phyloP scores from a whole-genome alignment of 2,113 vertebrate genomes.

The Diphyllodes magnificus region DNA sequence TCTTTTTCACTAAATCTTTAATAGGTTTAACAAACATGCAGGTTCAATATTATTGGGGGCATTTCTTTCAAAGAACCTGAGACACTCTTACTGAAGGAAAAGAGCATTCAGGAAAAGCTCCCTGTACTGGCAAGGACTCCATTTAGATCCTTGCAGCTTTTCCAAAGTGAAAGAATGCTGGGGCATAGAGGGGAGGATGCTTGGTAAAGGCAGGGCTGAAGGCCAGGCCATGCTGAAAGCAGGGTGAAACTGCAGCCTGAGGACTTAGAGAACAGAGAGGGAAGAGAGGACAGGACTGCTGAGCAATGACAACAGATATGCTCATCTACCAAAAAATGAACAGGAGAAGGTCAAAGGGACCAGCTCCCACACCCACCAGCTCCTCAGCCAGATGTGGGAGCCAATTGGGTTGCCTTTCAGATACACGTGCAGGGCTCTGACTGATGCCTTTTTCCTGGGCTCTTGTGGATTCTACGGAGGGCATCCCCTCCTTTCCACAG shows the following conservation, averaged over 20 bases:
- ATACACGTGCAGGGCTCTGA: accelerated
- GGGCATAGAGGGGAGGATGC: neutral
- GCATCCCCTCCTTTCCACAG: no score
- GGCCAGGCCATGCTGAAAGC: neutral
- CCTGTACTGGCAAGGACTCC: neutral
- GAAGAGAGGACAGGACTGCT: neutral
- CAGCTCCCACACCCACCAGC: neutral
- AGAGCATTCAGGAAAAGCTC: neutral
- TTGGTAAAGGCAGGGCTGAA: neutral
- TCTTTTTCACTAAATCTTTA: neutral
- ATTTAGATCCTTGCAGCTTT: neutral
- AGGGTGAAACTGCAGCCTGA: neutral
- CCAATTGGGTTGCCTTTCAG: neutral
- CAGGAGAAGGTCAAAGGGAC: neutral
- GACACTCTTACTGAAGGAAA: neutral
- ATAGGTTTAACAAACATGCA: neutral
- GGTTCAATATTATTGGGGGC: neutral
- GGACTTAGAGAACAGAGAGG: neutral
- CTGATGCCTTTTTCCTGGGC: no score
- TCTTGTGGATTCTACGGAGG: no score
- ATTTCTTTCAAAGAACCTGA: neutral
- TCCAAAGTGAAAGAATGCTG: neutral
- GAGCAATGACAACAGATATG: neutral
- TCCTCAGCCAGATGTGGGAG: neutral
- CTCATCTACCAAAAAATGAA: neutral